Evolutionary conservation across 2,888 invertebrate species (phyloP).

Genomic region (Melanophora roralis): DNA sequence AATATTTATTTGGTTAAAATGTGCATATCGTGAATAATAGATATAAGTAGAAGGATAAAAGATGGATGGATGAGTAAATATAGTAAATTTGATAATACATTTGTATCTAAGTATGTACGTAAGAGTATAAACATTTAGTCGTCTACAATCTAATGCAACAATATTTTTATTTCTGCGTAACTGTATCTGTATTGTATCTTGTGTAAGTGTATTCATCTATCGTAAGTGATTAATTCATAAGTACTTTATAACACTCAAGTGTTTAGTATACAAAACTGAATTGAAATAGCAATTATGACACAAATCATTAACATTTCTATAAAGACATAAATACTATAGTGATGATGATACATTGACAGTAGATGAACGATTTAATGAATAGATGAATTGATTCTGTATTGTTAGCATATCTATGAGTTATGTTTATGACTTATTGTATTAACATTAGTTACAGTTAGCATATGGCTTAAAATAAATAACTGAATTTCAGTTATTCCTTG

Average conservation of each 20-base stretch:
- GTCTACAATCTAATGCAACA: neutral
- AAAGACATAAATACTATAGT: slow-evolving; percentile 31
- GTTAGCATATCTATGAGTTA: neutral
- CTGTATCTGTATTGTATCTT: neutral
- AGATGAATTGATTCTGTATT: slow-evolving; percentile 32
- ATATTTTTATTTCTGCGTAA: neutral
- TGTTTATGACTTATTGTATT: neutral
- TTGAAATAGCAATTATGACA: slow-evolving; percentile 62
- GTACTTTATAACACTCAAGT: slow-evolving; percentile 62
- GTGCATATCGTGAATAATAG: slow-evolving; percentile 39
- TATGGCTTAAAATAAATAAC: slow-evolving; percentile 22
- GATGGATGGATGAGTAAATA: slow-evolving; percentile 18
- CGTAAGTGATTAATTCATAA: slow-evolving; percentile 61
- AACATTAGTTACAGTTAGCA: slow-evolving; percentile 8
- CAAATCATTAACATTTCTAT: slow-evolving; percentile 60
- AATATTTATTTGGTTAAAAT: slow-evolving; percentile 49
- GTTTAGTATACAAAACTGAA: slow-evolving; percentile 59
- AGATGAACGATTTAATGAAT: neutral
- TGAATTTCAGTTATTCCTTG: slow-evolving; percentile 14
- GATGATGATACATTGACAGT: slow-evolving; percentile 26
- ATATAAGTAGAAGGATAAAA: too few species aligned
- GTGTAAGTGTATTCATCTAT: slow-evolving; percentile 18
- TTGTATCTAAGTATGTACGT: neutral
- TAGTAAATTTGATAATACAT: neutral
- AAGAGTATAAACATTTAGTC: neutral